Percentiles rank a stretch among this genome's conserved stretches.
These are phyloP conservation scores for Apostichopus californicus DNA, from an alignment of 35 echinoderm and acorn worm genomes.

Conservation along the genomic window DNA sequence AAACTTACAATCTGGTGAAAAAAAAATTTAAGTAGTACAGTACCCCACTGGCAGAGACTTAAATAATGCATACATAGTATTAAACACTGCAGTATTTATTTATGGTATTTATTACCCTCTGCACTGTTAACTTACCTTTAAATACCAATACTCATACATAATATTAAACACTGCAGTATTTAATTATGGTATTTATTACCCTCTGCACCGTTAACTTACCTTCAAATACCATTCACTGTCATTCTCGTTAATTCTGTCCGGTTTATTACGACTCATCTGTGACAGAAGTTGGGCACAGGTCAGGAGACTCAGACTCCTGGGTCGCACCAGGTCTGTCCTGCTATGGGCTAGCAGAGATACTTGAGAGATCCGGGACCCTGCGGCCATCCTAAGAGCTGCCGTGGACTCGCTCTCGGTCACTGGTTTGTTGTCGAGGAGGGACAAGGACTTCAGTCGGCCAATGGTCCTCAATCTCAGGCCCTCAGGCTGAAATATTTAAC, in stretches of 20 bases:
- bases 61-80: too few species aligned
- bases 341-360: slow-evolving; percentile 93
- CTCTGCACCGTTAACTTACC: too few species aligned
- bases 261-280: slow-evolving; percentile 88
- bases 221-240: slow-evolving; percentile 91
- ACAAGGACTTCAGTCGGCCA: slow-evolving; percentile 86
- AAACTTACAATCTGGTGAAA: too few species aligned
- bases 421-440: slow-evolving; percentile 72
- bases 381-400: slow-evolving; percentile 95
- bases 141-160: slow-evolving; percentile 82
- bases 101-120: too few species aligned
- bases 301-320: slow-evolving; percentile 86
- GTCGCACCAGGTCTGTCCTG: slow-evolving; percentile 70
- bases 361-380: slow-evolving; percentile 92
- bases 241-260: slow-evolving; percentile 90
- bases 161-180: too few species aligned
- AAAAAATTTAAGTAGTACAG: too few species aligned
- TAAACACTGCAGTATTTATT: too few species aligned
- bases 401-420: slow-evolving; percentile 93
- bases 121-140: background rate
- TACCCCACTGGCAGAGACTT: too few species aligned
- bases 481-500: slow-evolving; percentile 65
- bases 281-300: slow-evolving; percentile 90
- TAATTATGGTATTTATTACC: too few species aligned
- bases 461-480: slow-evolving; percentile 88